Evolutionary conservation across 1,140 invertebrate species (phyloP), one percentile per base, ranked within the genome.

Genomic region (Pinna nobilis): DNA sequence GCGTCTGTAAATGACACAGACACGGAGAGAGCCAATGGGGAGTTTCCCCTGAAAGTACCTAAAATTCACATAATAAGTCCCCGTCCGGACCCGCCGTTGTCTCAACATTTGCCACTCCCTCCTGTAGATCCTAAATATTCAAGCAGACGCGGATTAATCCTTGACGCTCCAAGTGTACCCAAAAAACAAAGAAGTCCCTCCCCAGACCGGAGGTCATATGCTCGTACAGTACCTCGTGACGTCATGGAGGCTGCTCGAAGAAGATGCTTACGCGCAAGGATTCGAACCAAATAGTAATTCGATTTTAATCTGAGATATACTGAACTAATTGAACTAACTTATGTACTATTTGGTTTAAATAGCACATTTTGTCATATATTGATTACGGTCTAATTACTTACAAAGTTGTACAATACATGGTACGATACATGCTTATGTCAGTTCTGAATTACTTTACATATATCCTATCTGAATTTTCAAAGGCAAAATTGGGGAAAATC

Each of bases 1-100:
- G 50, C 53, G 3, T 35, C 70, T 39, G 69, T 47, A 28, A 73
- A 81, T 37, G 74, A 67, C n/a, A 68, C 71, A 13, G 74, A 76
- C 30, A 33, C 57, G 15, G 60, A 70, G 23, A 61, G 63, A 37
- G 59, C 39, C 11, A 77, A 77, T 11, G 64, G 39, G n/a, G 41
- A 59, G 3, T 35, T 63, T 1, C 33, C 20, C 28, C 64, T 74
- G 9, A 77, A 75, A 37, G 78, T 85, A 28, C 81, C 83, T n/a
- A 82, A 80, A 67, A 86, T 86, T 55, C 84, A 86, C 74, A 84
- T 87, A 20, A 77, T 85, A 4, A 82, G 80, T 32, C 79, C 80
- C 30, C 65, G 57, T 20, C 44, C 72, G 11, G 80, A 82, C 4
- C 77, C 82, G 0, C 81, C 82, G 1, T 59, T 84, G 15, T 78